Base-by-base conservation (phyloP, 2,888 invertebrate genomes). In the Hirtodrosophila cameraria region DNA sequence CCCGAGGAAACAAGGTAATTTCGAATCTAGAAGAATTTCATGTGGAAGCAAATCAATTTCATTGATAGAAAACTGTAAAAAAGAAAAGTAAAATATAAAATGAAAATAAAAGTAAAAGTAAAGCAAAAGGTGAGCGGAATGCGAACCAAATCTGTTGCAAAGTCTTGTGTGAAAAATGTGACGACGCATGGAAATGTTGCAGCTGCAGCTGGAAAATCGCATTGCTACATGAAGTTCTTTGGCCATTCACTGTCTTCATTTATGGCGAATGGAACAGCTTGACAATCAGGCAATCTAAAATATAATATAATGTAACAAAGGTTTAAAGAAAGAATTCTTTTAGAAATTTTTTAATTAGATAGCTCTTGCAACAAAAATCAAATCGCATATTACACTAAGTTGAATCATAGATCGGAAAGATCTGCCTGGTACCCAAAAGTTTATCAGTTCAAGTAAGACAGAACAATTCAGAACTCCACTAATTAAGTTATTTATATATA, bases 181-280 rank as follows among this genome's bases (percentile, higher is more conserved):
- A n/a, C n/a, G n/a, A n/a, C n/a, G n/a, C n/a, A n/a, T n/a, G n/a
- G n/a, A n/a, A n/a, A n/a, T n/a, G n/a, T n/a, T n/a, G 45, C 41
- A 4, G 38, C 38, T 41, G 38, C 9, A 43, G 41, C 20, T 38
- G 45, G 49, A 49, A 57, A 70, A 46, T 58, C 36, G 38, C 46
- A 57, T 23, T 52, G 49, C 41, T 30, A 30, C 16, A 23, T 15
- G 18, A 13, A 61, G 62, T 60, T 49, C 52, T 28, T 62, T 74
- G 66, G 82, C 82, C 71, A 78, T 85, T 79, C 82, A 78, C 65
- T 53, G 82, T 54, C 64, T 42, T 64, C 69, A 75, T 67, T 83
- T 73, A 80, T 62, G 55, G 80, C 28, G 76, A 65, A 55, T 15
- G 38, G 18, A 31, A 15, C 57, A 38, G 58, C 36, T 30, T 42